Evolutionary conservation across 2,797 vertebrate genomes (phyloP).

Genomic region (Acrossocheilus fasciatus): DNA sequence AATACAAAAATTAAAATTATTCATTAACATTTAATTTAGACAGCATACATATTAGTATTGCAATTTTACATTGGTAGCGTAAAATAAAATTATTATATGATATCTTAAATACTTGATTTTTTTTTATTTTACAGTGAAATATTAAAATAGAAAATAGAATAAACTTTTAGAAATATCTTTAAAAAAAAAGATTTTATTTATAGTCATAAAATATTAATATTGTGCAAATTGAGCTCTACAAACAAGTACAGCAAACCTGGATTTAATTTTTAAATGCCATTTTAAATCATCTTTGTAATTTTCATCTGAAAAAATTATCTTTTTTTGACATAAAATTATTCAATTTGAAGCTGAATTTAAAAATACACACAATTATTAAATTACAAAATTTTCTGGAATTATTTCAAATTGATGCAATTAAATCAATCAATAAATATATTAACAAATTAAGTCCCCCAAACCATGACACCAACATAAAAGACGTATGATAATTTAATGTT

Average conservation of each 20-base stretch:
- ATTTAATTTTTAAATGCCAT: neutral
- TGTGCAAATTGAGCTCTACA: neutral
- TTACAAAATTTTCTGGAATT: too few species aligned
- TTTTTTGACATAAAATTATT: neutral
- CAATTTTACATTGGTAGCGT: neutral
- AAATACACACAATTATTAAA: neutral
- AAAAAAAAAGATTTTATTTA: too few species aligned
- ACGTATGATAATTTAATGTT: neutral
- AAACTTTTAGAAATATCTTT: too few species aligned
- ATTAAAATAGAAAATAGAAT: too few species aligned
- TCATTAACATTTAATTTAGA: too few species aligned
- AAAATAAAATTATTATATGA: neutral
- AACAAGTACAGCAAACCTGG: neutral
- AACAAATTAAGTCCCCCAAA: neutral
- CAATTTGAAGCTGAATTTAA: neutral
- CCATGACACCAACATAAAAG: neutral
- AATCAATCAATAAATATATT: neutral
- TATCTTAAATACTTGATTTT: neutral
- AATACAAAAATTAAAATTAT: neutral
- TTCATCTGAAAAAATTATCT: too few species aligned
- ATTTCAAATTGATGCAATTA: neutral
- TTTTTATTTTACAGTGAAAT: too few species aligned
- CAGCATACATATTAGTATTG: too few species aligned
- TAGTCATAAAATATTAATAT: neutral
- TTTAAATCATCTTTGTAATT: too few species aligned